Percentiles rank a stretch among this genome's conserved stretches.
Conservation (phyloP, 1,140 invertebrate genomes). For the Probaryconus sp. region DNA sequence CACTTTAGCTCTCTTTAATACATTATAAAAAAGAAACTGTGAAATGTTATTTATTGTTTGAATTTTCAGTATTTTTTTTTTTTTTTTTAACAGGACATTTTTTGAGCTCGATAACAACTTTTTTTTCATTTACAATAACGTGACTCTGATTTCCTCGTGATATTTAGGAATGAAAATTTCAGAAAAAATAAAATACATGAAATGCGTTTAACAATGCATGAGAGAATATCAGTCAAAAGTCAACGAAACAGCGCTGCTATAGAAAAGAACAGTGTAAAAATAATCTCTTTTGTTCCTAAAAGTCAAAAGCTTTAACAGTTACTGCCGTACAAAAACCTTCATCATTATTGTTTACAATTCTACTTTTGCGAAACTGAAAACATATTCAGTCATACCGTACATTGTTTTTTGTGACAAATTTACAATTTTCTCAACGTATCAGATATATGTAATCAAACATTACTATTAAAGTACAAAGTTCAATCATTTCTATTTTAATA, state of each 20-base stretch:
- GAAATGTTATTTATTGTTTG: too few relatives aligned
- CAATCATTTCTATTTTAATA: slow-evolving; percentile 18
- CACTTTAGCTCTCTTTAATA: too few relatives aligned
- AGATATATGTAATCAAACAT: slow-evolving; percentile 21
- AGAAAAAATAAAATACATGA: too few relatives aligned
- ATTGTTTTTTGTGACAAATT: slow-evolving; percentile 30
- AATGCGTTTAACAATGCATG: too few relatives aligned
- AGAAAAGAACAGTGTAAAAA: slow-evolving; percentile 14
- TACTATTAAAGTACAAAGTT: slow-evolving; percentile 20
- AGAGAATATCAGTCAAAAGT: neutral
- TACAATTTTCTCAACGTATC: neutral
- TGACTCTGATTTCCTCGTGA: too few relatives aligned
- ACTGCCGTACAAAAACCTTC: slow-evolving; percentile 5
- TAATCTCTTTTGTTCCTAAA: slow-evolving; percentile 28
- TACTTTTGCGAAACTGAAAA: slow-evolving; percentile 20
- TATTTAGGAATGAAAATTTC: too few relatives aligned
- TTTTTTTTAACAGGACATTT: too few relatives aligned
- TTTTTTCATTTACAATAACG: too few relatives aligned
- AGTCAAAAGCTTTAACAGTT: slow-evolving; percentile 21
- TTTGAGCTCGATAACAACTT: too few relatives aligned
- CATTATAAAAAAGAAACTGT: too few relatives aligned
- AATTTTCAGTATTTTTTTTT: too few relatives aligned
- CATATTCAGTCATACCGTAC: slow-evolving; percentile 12
- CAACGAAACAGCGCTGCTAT: slow-evolving; percentile 8
- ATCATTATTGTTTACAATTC: slow-evolving; percentile 35